phyloP scores from a whole-genome alignment of 2,113 vertebrate genomes.

The Acrocephalus kingi region DNA sequence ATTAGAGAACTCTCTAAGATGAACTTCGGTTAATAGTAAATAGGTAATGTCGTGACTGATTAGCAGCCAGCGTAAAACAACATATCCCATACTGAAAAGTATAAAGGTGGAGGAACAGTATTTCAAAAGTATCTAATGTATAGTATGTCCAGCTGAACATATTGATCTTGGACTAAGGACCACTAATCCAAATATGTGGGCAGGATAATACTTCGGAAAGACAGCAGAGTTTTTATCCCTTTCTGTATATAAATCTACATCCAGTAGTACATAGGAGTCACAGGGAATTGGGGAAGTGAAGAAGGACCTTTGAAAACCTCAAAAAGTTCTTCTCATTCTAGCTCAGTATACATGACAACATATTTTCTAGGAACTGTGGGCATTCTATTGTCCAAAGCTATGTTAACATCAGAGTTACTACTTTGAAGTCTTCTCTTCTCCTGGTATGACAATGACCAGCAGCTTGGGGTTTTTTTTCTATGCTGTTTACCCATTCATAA shows the following conservation, averaged over 20 bases:
- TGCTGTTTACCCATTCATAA: background rate
- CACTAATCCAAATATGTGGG: background rate
- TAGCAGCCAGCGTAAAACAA: background rate
- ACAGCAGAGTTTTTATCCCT: background rate
- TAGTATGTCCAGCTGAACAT: background rate
- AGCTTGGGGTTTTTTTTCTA: background rate
- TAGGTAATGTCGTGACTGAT: background rate
- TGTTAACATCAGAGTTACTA: background rate
- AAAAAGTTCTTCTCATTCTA: background rate
- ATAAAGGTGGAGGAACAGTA: background rate
- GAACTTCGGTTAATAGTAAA: background rate
- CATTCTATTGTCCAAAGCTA: background rate
- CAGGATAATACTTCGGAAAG: background rate
- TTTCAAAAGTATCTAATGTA: background rate
- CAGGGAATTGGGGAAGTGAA: background rate
- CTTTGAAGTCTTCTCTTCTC: background rate
- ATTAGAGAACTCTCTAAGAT: background rate
- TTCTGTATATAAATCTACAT: background rate
- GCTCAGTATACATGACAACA: background rate
- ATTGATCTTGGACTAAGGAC: background rate
- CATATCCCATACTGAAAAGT: background rate
- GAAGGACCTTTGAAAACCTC: background rate
- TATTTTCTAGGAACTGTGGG: background rate
- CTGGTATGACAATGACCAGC: background rate
- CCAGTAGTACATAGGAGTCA: background rate